Conservation (phyloP, 2,797 vertebrate genomes). For the Thunnus albacares region DNA sequence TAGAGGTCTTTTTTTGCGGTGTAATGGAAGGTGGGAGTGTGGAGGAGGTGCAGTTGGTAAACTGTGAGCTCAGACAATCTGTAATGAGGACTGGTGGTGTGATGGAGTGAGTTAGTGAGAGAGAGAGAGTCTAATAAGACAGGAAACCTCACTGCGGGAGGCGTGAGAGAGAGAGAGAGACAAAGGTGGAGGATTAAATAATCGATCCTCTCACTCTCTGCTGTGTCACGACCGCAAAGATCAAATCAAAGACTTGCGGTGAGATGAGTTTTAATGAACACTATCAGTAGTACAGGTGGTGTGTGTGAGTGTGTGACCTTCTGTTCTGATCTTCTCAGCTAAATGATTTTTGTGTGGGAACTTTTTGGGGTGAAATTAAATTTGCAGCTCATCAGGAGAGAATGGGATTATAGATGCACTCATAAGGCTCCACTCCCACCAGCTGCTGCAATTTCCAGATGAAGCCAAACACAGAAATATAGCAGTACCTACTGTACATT, state of each 20-base stretch:
- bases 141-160: slow-evolving; percentile 8
- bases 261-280: slow-evolving; percentile 6
- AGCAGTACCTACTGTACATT: background rate
- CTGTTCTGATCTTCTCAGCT: background rate
- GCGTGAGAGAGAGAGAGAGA: background rate
- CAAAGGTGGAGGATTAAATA: slow-evolving; percentile 25
- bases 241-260: slow-evolving; percentile 1
- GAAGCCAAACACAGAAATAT: background rate
- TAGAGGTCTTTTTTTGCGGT: too few relatives aligned
- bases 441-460: background rate
- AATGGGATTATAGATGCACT: background rate
- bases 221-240: slow-evolving; percentile 5
- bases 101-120: background rate
- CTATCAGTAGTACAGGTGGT: too few relatives aligned
- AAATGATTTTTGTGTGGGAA: slow-evolving; percentile 4
- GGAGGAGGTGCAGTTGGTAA: slow-evolving; percentile 1
- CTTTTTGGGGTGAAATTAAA: background rate
- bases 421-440: background rate
- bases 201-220: slow-evolving; percentile 38
- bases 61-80: background rate
- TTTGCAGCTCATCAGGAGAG: background rate
- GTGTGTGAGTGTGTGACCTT: background rate
- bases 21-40: background rate
- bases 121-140: background rate
- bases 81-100: background rate